Evolutionary conservation across 2,113 vertebrate genomes (phyloP), one percentile per base, ranked within the genome.

Genomic region (Dascyllus trimaculatus): DNA sequence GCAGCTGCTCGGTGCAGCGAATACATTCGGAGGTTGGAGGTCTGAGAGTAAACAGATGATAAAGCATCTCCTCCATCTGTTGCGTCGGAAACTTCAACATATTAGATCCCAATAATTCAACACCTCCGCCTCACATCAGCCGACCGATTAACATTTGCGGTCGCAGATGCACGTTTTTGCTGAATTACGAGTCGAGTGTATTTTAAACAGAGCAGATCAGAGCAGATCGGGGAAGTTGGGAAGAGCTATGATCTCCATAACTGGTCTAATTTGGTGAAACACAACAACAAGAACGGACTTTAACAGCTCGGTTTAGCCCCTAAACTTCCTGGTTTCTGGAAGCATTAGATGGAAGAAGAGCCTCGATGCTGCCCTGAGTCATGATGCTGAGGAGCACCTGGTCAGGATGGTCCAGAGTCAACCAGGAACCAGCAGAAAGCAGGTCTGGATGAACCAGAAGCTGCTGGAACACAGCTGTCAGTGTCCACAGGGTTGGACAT

Each of bases 11-110:
- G n/a, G n/a, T n/a, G n/a, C 65, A 14, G 65, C 46, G 46, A 71
- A 81, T 19, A 54, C 60, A 46, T 26, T 26, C 45, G 53, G 53
- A 18, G 54, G 48, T 14, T 19, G 5, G 26, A 75, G 64, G 22
- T 68, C 71, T 43, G 57, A 52, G 59, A 69, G 62, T 32, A 65
- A 84, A 62, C 54, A 62, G 15, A 58, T 51, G 73, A 58, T 52
- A 43, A 51, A 67, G 21, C 70, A 54, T 18, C 60, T 76, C 53
- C 67, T 66, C 21, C 51, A 24, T 51, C 6, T 7, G 35, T 11
- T 15, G 22, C 69, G 22, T n/a, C n/a, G n/a, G n/a, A n/a, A n/a
- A n/a, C 67, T 21, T 0, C 45, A 24, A 8, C 7, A 11, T 4
- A 26, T 0, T 8, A 18, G 19, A 64, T 29, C 48, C 45, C 29